Evolutionary conservation across 2,888 invertebrate genomes (phyloP).

Genomic region (Coelinius sp.): DNA sequence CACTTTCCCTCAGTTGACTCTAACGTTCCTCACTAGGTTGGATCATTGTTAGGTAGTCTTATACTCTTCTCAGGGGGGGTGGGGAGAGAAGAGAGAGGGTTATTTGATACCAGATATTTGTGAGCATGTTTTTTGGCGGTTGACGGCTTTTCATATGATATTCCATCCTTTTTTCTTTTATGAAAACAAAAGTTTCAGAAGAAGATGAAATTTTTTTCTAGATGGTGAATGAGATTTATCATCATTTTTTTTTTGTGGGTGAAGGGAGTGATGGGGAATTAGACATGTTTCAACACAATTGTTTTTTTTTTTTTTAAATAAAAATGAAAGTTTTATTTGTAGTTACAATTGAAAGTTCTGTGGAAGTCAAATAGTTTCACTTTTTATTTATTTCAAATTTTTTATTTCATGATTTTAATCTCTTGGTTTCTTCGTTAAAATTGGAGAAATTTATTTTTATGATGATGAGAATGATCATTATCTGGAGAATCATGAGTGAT

Average conservation of each 20-base stretch:
- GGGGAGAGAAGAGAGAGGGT: too few species aligned
- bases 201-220: too few species aligned
- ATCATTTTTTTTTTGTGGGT: not conserved
- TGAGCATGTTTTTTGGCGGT: not conserved
- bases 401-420: not conserved
- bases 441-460: not conserved
- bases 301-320: not conserved
- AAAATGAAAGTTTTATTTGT: slow-evolving; percentile 6
- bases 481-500: not conserved
- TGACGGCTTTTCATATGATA: not conserved
- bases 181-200: not conserved
- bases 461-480: not conserved
- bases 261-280: not conserved
- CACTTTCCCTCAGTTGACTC: slow-evolving; percentile 58
- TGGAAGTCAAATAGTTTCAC: not conserved
- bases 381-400: not conserved
- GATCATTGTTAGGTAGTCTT: slow-evolving; percentile 30
- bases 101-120: not conserved
- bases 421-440: not conserved
- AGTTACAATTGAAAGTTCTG: not conserved
- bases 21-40: slow-evolving; percentile 15
- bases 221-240: too few species aligned
- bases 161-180: not conserved
- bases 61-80: too few species aligned
- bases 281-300: not conserved